Percentiles rank a stretch among this genome's conserved stretches.
Conservation (phyloP, 2,113 vertebrate genomes). For the Microtus montanus region DNA sequence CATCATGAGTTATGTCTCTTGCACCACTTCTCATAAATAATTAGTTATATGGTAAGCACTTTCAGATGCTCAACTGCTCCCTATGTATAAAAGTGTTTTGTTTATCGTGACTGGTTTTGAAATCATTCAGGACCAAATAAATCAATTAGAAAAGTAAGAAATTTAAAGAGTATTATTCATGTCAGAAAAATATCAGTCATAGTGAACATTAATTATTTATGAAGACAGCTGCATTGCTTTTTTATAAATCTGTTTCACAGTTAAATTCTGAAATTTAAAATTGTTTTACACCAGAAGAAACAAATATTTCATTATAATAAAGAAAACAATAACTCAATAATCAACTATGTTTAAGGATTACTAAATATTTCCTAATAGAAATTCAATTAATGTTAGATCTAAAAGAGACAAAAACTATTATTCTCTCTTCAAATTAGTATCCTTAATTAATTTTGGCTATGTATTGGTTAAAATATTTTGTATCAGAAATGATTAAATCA, state of each 20-base stretch:
- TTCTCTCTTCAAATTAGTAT: constrained; percentile 43
- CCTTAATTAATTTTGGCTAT: neutral
- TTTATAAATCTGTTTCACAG: constrained; percentile 40
- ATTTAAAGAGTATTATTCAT: constrained; percentile 33
- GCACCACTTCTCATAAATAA: constrained; percentile 8
- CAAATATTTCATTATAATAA: constrained; percentile 56
- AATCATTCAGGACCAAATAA: constrained; percentile 26
- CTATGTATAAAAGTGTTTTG: constrained; percentile 33
- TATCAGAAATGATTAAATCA: constrained; percentile 26
- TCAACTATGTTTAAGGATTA: constrained; percentile 21
- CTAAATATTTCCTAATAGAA: constrained; percentile 34
- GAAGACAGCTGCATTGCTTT: constrained; percentile 64
- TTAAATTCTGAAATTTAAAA: constrained; percentile 54
- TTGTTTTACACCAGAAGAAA: constrained; percentile 55
- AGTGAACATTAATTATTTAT: constrained; percentile 56
- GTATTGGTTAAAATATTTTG: neutral
- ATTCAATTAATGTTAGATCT: constrained; percentile 8
- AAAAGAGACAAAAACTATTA: neutral
- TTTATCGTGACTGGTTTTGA: constrained; percentile 4
- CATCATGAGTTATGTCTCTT: constrained; percentile 7
- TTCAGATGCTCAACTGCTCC: constrained; percentile 27
- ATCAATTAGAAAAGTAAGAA: constrained; percentile 49
- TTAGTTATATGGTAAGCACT: neutral
- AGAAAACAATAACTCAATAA: constrained; percentile 55
- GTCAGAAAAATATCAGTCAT: constrained; percentile 49